Evolutionary conservation across 2,888 invertebrate genomes (phyloP), one percentile per base, ranked within the genome.

Genomic region (Baccha elongata): DNA sequence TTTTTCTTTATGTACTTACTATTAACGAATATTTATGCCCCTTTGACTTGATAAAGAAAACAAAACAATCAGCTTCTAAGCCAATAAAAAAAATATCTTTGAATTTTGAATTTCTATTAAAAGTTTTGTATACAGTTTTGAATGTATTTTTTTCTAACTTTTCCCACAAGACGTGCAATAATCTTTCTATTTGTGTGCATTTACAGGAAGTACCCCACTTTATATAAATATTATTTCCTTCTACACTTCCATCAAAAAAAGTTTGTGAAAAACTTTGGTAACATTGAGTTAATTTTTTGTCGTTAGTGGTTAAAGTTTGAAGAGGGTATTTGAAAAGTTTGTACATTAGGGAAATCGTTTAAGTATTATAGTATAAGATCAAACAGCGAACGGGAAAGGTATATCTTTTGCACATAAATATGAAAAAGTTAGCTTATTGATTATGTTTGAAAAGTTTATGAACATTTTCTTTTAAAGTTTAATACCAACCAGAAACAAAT

Each of bases 101-200:
- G n/a, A n/a, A n/a, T n/a, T n/a, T n/a, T n/a, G 53, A 37, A 62
- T 68, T 68, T 68, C 68, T 68, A 75, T 75, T 62, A 68, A 75
- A 75, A 68, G 60, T 75, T 75, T 67, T 8, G 15, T 19, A 62
- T 17, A 7, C 23, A 40, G 10, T 42, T 32, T 10, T 48, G 15
- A 11, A 17, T 44, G 8, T 3, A 17, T 10, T 3, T 7, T 19
- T 44, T 19, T 44, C 17, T 15, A 15, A 4, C 2, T 7, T 8
- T 19, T 7, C 2, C 44, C 8, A 10, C 44, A 17, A 44, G 8
- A 44, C 19, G 2, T 32, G 29, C 4, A 52, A 2, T 6, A 29
- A 52, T 1, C 2, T 15, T 26, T 10, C 10, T 29, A 17, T 52
- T 32, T 15, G 15, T 46, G 29, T 29, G 29, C 29, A 29, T 52